Conservation (phyloP, 2,888 invertebrate genomes). For the Chrysopilus asiliformis region DNA sequence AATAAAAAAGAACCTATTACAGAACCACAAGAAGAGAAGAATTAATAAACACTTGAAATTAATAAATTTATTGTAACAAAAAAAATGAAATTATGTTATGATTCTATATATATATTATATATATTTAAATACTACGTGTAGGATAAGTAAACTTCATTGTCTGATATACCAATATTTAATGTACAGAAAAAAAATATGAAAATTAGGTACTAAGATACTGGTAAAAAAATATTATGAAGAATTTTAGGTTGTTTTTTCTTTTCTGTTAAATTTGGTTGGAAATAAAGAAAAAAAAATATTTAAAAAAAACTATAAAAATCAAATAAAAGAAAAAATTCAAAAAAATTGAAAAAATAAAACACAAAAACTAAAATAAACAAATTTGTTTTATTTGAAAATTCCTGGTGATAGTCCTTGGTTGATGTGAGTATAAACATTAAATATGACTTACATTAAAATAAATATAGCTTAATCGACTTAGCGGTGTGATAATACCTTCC, state of each 20-base stretch:
- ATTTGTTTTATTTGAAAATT: no score
- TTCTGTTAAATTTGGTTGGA: neutral
- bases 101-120: neutral
- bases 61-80: neutral
- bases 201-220: neutral
- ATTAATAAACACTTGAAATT: neutral
- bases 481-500: no score
- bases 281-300: constrained; percentile 2
- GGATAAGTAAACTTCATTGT: neutral
- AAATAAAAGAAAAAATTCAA: no score
- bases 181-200: neutral
- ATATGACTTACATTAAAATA: no score
- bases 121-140: neutral
- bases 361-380: no score
- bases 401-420: no score
- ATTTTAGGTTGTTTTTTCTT: neutral
- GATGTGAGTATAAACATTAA: no score
- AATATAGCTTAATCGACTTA: no score
- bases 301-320: no score
- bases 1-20: neutral
- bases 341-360: no score
- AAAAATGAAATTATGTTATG: neutral
- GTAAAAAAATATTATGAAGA: neutral
- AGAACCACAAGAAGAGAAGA: neutral
- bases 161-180: neutral